Percentiles rank a stretch among this genome's conserved stretches.
phyloP scores from a whole-genome alignment of 2,888 invertebrate genomes.

The Entomobrya multifasciata region DNA sequence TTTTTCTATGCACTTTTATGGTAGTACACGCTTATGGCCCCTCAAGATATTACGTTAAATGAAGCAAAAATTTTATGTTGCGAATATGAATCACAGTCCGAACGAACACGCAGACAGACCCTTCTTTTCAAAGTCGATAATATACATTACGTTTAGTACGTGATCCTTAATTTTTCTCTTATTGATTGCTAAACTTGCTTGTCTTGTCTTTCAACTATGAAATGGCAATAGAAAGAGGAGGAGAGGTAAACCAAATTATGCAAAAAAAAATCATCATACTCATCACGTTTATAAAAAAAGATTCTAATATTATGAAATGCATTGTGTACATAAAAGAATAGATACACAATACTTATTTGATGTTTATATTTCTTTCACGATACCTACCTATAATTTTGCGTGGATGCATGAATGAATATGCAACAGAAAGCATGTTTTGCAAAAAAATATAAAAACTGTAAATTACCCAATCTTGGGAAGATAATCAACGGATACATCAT shows the following conservation, averaged over 20 bases:
- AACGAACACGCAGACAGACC: not conserved
- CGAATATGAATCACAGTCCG: not conserved
- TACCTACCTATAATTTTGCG: constrained; percentile 34
- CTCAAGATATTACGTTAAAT: constrained; percentile 2
- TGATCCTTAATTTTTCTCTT: constrained; percentile 31
- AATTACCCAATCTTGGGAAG: constrained; percentile 58
- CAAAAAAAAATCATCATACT: constrained; percentile 49
- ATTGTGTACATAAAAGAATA: not conserved
- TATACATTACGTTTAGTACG: too few relatives aligned
- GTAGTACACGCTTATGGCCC: not conserved
- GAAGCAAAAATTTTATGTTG: constrained; percentile 10
- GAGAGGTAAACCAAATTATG: constrained; percentile 56
- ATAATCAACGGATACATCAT: constrained; percentile 55
- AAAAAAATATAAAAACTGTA: constrained; percentile 37
- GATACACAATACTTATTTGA: not conserved
- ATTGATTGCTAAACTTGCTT: constrained; percentile 54
- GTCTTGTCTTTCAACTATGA: constrained; percentile 64
- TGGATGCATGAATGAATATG: constrained; percentile 30
- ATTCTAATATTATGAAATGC: not conserved
- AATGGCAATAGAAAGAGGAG: constrained; percentile 34
- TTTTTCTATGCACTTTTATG: constrained; percentile 22
- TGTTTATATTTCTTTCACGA: constrained; percentile 4
- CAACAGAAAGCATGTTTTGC: constrained; percentile 44
- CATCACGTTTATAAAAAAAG: not conserved
- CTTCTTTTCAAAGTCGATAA: constrained; percentile 24